These are phyloP conservation scores for Nomada ferruginata DNA, from an alignment of 2,888 invertebrate species.

Conservation along the genomic window DNA sequence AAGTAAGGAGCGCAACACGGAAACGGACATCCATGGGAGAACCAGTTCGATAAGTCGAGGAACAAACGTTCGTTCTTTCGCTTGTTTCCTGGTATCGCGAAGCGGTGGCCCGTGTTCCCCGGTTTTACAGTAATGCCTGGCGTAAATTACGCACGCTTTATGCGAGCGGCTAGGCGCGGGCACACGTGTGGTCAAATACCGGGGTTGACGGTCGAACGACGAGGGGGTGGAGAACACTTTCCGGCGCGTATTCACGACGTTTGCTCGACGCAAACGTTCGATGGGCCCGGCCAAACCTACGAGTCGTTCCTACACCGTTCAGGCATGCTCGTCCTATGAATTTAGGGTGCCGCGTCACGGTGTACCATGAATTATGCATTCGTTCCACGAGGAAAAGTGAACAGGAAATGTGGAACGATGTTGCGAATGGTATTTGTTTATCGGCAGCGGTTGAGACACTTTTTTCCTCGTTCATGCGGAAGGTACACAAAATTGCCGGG, in stretches of 20 bases:
- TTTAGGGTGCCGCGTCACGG: slow-evolving; percentile 32
- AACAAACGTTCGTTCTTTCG: slow-evolving; percentile 22
- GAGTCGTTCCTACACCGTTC: slow-evolving; percentile 21
- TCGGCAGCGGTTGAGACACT: neutral
- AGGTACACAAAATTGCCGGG: neutral
- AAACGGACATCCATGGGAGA: slow-evolving; percentile 7
- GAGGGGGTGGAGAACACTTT: slow-evolving; percentile 30
- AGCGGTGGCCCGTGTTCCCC: neutral
- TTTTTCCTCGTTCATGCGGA: neutral
- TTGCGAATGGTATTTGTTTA: neutral
- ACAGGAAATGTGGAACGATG: neutral
- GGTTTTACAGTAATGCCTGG: neutral
- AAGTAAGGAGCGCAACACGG: slow-evolving; percentile 3
- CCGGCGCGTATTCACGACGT: slow-evolving; percentile 53
- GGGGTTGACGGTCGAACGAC: slow-evolving; percentile 1
- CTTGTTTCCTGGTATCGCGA: slow-evolving; percentile 19
- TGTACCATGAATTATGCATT: slow-evolving; percentile 23
- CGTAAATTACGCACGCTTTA: slow-evolving; percentile 31
- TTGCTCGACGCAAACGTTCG: slow-evolving; percentile 58
- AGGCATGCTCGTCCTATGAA: slow-evolving; percentile 34
- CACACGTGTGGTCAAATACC: slow-evolving; percentile 31
- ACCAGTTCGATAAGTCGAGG: slow-evolving; percentile 13
- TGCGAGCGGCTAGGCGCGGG: neutral
- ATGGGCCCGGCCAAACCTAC: slow-evolving; percentile 40
- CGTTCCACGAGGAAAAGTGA: neutral